Evolutionary conservation across 2,888 invertebrate genomes (phyloP).

Genomic region (Eupithecia exiguata): DNA sequence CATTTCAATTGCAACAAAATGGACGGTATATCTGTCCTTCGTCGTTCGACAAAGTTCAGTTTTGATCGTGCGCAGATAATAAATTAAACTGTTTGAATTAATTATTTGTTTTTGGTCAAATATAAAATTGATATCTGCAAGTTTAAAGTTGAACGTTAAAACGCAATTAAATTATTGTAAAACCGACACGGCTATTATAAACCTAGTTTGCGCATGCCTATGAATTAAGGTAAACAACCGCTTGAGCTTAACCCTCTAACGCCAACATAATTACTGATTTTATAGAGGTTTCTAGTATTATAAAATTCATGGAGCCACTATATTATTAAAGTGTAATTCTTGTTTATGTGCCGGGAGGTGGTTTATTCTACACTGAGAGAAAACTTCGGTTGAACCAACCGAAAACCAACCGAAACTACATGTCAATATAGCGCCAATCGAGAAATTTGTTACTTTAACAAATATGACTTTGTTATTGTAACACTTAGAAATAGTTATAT

Average conservation of each 20-base stretch:
- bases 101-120: background rate
- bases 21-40: background rate
- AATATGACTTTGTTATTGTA: too few species aligned
- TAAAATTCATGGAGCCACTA: constrained; percentile 52
- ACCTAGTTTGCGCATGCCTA: background rate
- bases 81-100: background rate
- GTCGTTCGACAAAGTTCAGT: background rate
- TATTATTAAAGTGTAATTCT: constrained; percentile 57
- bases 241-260: constrained; percentile 6
- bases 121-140: background rate
- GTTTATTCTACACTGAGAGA: constrained; percentile 69
- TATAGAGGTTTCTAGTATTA: constrained; percentile 36
- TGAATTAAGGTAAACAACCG: constrained; percentile 1
- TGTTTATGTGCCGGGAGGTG: constrained; percentile 58
- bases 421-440: too few species aligned
- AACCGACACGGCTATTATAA: background rate
- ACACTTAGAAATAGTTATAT: too few species aligned
- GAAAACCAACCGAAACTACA: too few species aligned
- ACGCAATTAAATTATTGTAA: background rate
- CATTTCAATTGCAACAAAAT: background rate
- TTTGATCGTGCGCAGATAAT: background rate
- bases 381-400: too few species aligned
- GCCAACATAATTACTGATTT: constrained; percentile 18
- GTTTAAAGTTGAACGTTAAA: background rate
- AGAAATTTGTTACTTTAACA: too few species aligned